Evolutionary conservation across 2,888 invertebrate species (phyloP).

Genomic region (Hedya salicella): DNA sequence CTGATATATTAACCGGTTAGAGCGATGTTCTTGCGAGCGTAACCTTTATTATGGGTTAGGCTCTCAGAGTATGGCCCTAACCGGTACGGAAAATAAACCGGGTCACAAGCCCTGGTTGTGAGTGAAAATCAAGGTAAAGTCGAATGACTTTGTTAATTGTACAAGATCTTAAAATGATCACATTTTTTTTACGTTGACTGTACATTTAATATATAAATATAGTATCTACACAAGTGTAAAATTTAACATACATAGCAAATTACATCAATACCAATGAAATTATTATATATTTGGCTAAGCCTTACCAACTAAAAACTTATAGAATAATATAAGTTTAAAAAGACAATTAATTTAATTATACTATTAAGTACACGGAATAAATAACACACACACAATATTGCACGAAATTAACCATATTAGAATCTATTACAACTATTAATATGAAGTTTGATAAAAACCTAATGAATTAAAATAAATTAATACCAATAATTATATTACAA

Average conservation of each 20-base stretch:
- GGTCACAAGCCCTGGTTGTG: too few species aligned
- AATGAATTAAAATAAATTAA: neutral
- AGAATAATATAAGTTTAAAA: slow-evolving; percentile 32
- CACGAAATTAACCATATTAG: slow-evolving; percentile 46
- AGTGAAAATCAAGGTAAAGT: too few species aligned
- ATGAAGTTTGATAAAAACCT: neutral
- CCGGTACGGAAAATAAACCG: too few species aligned
- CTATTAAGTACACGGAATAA: slow-evolving; percentile 39
- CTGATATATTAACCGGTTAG: too few species aligned
- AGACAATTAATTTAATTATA: slow-evolving; percentile 38
- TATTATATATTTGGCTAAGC: slow-evolving; percentile 53
- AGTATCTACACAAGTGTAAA: slow-evolving; percentile 33
- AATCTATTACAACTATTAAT: slow-evolving; percentile 21
- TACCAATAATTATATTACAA: too few species aligned
- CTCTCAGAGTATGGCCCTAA: too few species aligned
- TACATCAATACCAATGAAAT: slow-evolving; percentile 42
- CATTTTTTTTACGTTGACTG: neutral
- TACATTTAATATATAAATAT: slow-evolving; percentile 26
- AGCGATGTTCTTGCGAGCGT: too few species aligned
- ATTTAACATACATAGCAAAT: slow-evolving; percentile 43
- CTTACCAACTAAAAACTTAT: slow-evolving; percentile 45
- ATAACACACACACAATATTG: slow-evolving; percentile 51
- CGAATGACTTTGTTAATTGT: too few species aligned
- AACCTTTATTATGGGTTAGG: too few species aligned
- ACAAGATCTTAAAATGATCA: neutral